Conservation (phyloP, 2,888 invertebrate species). For the Napeogenes sylphis region DNA sequence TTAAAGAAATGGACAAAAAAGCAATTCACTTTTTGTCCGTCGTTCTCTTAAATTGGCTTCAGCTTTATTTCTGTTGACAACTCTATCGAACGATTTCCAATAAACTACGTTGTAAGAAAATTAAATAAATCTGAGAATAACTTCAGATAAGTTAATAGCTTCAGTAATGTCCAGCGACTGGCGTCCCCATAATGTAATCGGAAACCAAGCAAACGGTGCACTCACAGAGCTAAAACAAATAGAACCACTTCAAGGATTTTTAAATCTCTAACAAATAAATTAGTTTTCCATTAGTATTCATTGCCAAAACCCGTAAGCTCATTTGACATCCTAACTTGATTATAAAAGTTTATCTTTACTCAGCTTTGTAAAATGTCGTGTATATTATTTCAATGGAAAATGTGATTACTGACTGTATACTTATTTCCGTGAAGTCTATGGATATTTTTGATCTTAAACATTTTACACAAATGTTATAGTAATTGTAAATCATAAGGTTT, state of each 20-base stretch:
- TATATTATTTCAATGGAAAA: too few species aligned
- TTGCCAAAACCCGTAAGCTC: too few species aligned
- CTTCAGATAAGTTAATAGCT: conserved; percentile 78
- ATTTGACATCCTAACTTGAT: too few species aligned
- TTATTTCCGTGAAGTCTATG: too few species aligned
- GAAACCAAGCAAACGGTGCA: conserved; percentile 57
- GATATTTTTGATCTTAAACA: too few species aligned
- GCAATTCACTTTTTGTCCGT: conserved; percentile 61
- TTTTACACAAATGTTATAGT: too few species aligned
- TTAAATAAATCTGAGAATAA: conserved; percentile 46
- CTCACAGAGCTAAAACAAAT: conserved; percentile 44
- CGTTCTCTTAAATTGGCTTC: conserved; percentile 71
- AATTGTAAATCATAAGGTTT: too few species aligned
- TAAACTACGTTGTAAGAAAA: too few species aligned
- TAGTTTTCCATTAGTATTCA: conserved; percentile 17
- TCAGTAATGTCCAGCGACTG: conserved; percentile 73
- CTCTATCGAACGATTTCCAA: conserved; percentile 75
- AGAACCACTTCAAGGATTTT: conserved; percentile 28
- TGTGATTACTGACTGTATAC: too few species aligned
- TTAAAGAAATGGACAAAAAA: conserved; percentile 42
- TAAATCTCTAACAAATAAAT: conserved; percentile 29
- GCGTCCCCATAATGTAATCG: conserved; percentile 72
- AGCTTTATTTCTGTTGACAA: conserved; percentile 77
- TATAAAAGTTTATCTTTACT: too few species aligned
- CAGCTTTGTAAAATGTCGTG: too few species aligned